Conservation (phyloP, 1,140 invertebrate species). For the Bombus breviceps region DNA sequence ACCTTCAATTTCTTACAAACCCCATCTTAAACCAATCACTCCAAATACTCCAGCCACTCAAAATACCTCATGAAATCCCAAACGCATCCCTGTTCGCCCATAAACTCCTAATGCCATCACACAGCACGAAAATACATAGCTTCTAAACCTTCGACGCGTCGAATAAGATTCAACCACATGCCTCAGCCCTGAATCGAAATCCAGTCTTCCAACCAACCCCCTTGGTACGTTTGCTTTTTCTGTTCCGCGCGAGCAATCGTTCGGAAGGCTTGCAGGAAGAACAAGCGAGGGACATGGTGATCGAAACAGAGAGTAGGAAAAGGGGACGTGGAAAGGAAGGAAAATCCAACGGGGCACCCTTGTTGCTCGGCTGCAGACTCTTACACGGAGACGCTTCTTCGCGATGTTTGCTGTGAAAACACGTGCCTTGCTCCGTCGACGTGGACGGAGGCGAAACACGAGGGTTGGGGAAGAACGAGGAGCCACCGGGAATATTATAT, state of each 20-base stretch:
- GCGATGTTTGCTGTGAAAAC: conserved; percentile 70
- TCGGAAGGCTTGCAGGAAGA: conserved; percentile 31
- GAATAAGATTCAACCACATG: background rate
- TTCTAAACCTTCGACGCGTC: background rate
- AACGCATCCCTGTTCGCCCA: no score
- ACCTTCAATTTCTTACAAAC: background rate
- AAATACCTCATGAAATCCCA: no score
- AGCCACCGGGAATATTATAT: conserved; percentile 41
- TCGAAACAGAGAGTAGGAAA: background rate
- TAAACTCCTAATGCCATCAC: no score
- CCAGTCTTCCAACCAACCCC: background rate
- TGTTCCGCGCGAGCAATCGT: conserved; percentile 33
- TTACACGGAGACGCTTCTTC: conserved; percentile 66
- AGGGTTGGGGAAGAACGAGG: background rate
- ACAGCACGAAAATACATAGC: background rate
- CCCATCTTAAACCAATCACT: no score
- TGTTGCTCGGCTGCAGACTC: conserved; percentile 28
- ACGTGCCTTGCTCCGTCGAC: conserved; percentile 34
- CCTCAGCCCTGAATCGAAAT: background rate
- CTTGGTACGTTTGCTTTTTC: conserved; percentile 41
- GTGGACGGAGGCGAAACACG: conserved; percentile 22
- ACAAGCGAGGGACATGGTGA: background rate
- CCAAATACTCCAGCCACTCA: no score
- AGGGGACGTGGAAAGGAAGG: background rate
- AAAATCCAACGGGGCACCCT: conserved; percentile 16